Evolutionary conservation across 2,888 invertebrate species (phyloP), one percentile per base, ranked within the genome.

Genomic region (Oxycera nigricornis): DNA sequence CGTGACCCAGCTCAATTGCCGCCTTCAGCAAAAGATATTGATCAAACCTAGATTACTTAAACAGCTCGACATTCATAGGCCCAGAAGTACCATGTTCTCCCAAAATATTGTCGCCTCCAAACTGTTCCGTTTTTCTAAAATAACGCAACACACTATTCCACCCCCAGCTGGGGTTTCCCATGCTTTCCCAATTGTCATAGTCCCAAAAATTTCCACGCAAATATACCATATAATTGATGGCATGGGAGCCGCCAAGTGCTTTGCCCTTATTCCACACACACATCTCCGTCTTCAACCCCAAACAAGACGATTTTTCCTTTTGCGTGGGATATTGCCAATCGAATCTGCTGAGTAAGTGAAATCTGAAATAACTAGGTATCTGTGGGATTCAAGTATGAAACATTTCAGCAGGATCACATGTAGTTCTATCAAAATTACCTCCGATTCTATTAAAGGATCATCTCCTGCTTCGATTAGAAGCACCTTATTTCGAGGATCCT

Each of bases 161-260:
- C 1, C 91, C 88, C 94, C 94, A 94, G 52, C 92, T 93, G 2
- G 87, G 85, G 80, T 93, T 93, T 1, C 93, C 94, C 17, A 87
- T 87, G 0, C 84, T 86, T 0, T 89, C 90, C 90, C 94, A 82
- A 79, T 87, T 85, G 80, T 94, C 91, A 85, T 92, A 94, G 80
- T 94, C 93, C 6, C 86, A 84, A 1, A 88, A 88, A 78, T 92
- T 89, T 6, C 94, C 94, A 72, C 94, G 87, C 7, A 92, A 90
- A 82, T 94, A 93, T 76, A 92, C 89, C 90, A 90, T 90, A 79
- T 88, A 89, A 80, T 91, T 90, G 41, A 91, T 87, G 57, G 89
- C 87, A 74, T 88, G 88, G 0, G 88, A 86, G 2, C 90, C 90
- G 0, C 90, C 90, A 0, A 90, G 81, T 0, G 87, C 86, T 81